Evolutionary conservation across 2,797 vertebrate species (phyloP).

Genomic region (Poecilia velifera): DNA sequence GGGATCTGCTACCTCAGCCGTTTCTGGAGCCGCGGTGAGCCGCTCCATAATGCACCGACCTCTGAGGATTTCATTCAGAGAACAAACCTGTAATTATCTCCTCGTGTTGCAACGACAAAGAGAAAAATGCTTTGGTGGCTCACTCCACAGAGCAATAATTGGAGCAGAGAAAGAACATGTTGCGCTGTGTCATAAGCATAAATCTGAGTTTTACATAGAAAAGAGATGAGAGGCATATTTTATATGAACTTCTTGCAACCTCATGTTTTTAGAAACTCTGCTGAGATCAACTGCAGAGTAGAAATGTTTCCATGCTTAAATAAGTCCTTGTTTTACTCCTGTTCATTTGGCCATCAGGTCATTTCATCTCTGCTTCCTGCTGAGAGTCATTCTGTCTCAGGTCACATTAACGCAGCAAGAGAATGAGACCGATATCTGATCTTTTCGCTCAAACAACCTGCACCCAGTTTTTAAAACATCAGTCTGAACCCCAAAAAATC

Average conservation of each 20-base stretch:
- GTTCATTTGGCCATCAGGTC: not conserved
- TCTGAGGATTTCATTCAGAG: slow-evolving; percentile 45
- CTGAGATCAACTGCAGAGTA: not conserved
- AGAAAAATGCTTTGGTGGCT: slow-evolving; percentile 26
- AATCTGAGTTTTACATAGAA: slow-evolving; percentile 11
- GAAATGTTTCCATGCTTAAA: not conserved
- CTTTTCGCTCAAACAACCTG: not conserved
- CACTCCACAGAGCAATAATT: slow-evolving; percentile 39
- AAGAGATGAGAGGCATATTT: not conserved
- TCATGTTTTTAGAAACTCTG: not conserved
- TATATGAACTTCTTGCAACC: not conserved
- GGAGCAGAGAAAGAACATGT: slow-evolving; percentile 18
- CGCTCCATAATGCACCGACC: slow-evolving; percentile 11
- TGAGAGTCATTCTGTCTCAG: not conserved
- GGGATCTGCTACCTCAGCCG: slow-evolving; percentile 58
- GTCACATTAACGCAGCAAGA: not conserved
- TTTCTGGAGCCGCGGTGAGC: slow-evolving; percentile 35
- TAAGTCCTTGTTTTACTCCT: not conserved
- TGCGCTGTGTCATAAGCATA: slow-evolving; percentile 22
- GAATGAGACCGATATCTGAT: not conserved
- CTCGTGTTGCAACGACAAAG: slow-evolving; percentile 27
- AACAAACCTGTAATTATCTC: slow-evolving; percentile 65
- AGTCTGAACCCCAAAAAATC: not conserved
- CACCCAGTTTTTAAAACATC: not conserved
- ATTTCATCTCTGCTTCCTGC: not conserved